Evolutionary conservation across 2,888 invertebrate genomes (phyloP), one percentile per base, ranked within the genome.

Genomic region (Tenthredo distinguenda): DNA sequence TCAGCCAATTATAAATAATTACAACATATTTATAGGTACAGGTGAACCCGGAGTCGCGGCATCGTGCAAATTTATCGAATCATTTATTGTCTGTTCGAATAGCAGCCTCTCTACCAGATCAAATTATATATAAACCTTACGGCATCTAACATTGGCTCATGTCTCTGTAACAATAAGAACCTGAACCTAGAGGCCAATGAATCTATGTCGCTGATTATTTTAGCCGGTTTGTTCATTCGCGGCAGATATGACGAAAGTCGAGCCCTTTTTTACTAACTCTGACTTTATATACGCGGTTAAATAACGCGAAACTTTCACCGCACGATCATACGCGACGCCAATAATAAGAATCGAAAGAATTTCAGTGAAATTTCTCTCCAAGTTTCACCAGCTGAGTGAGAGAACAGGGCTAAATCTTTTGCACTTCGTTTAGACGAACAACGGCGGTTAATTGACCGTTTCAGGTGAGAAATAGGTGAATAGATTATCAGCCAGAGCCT

Each of bases 1-100:
- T 77, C 77, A 55, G 55, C 77, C 77, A 77, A 77, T 77, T 77
- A 77, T 77, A 77, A 77, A 77, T 77, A 77, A 77, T 77, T 77
- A 77, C 77, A 40, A 77, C 77, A 34, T 77, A 77, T 77, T 77
- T 77, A 77, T 77, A 55, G 77, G 77, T n/a, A 77, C 55, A 50
- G 77, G 77, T 77, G 77, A 77, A 50, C 50, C 55, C 31, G 77
- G 31, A 77, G 21, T 55, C 77, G 50, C 26, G 55, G 55, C 55
- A 55, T 55, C 77, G 50, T 40, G 77, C 47, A 77, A 77, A 77
- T 55, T 77, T 77, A 77, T 77, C 77, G 77, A 77, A 77, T 77
- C 77, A 55, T 77, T 77, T 31, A 55, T 77, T 77, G 55, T 55
- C 31, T 15, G 77, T 21, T 77, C 47, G 76, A 50, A 77, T 77